phyloP scores from a whole-genome alignment of 2,888 invertebrate genomes.

The Dicycla oo region DNA sequence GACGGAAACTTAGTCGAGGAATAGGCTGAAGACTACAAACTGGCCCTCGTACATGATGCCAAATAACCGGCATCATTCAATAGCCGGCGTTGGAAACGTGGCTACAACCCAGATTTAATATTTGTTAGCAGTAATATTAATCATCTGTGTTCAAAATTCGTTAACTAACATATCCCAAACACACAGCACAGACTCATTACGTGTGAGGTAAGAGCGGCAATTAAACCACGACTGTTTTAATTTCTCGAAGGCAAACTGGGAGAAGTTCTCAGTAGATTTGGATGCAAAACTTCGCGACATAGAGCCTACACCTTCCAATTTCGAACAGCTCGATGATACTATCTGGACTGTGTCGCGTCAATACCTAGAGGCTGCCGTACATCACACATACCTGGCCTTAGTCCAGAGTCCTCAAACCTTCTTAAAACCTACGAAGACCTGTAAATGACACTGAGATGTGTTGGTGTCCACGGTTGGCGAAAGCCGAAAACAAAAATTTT shows the following conservation, averaged over 20 bases:
- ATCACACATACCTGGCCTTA: too few species aligned
- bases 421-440: too few species aligned
- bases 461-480: too few species aligned
- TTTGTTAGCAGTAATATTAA: background rate
- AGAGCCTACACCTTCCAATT: background rate
- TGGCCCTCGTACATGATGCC: background rate
- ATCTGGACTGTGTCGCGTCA: background rate
- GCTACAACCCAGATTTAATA: background rate
- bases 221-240: background rate
- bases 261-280: background rate
- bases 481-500: too few species aligned
- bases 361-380: background rate
- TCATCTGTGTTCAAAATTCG: background rate
- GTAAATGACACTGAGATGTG: too few species aligned
- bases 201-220: background rate
- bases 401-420: too few species aligned
- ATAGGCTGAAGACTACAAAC: background rate
- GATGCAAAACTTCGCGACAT: background rate
- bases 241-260: background rate
- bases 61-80: background rate
- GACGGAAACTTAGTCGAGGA: background rate
- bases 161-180: background rate
- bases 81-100: background rate
- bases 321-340: background rate
- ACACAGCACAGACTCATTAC: background rate